phyloP scores from a whole-genome alignment of 2,888 invertebrate species.

The Pseudococcus jackbeardsleyi region DNA sequence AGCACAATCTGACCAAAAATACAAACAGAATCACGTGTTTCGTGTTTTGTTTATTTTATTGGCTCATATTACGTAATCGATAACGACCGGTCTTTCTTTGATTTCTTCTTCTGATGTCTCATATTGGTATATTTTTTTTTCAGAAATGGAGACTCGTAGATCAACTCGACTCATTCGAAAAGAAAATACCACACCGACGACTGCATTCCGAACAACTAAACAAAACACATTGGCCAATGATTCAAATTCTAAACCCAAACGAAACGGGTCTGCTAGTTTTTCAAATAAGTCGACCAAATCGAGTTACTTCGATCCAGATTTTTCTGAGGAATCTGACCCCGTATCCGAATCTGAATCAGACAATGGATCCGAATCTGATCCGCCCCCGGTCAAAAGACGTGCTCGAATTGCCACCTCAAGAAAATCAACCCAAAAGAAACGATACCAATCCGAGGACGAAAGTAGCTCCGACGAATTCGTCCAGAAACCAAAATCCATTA shows the following conservation, averaged over 20 bases:
- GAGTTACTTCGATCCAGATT: conserved; percentile 60
- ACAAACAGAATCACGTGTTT: conserved; percentile 11
- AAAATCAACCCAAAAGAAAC: conserved; percentile 10
- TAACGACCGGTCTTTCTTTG: background rate
- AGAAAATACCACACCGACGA: background rate
- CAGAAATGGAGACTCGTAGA: conserved; percentile 43
- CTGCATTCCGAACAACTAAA: background rate
- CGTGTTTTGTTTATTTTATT: background rate
- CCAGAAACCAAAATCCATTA: conserved; percentile 1
- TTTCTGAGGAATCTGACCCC: conserved; percentile 8
- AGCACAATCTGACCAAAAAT: background rate
- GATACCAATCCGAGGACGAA: conserved; percentile 54
- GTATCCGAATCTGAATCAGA: conserved; percentile 40
- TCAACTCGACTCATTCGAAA: conserved; percentile 1
- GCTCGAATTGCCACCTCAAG: background rate
- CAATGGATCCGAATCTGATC: conserved; percentile 46
- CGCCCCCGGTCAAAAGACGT: conserved; percentile 22
- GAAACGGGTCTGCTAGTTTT: background rate
- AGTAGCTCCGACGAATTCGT: conserved; percentile 47
- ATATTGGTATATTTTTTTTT: background rate
- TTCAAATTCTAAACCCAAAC: background rate
- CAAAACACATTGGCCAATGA: background rate
- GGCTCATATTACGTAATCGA: background rate
- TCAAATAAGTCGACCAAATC: conserved; percentile 5
- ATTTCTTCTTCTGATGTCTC: background rate